Evolutionary conservation across 2,888 invertebrate species (phyloP), one percentile per base, ranked within the genome.

Genomic region (Andrena camellia): DNA sequence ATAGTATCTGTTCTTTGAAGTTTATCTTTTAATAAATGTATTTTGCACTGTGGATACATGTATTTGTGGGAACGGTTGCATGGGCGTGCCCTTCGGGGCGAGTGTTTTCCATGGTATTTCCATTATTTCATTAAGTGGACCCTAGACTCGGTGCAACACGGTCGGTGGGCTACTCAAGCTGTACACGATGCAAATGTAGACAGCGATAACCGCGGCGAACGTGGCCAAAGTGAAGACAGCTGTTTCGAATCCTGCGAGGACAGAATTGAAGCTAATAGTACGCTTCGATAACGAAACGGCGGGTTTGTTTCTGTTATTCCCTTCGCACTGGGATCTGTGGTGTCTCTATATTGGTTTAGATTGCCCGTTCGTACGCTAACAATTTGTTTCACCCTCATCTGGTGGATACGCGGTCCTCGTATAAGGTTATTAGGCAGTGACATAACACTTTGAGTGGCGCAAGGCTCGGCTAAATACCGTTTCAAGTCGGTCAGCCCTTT

Each of bases 181-280:
- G 88, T 91, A 91, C 54, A 93, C 90, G 77, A 91, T 87, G 85
- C 75, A 86, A 52, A 86, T 83, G 86, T 91, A 92, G 76, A 92
- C 69, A n/a, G 86, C 82, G 64, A 92, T 82, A 72, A 91, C 92
- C 74, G 86, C 84, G 54, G 89, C 85, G 68, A 92, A 89, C 33
- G 92, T 83, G 60, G 84, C 83, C 68, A 91, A 83, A 20, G 92
- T 91, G 81, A 93, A 93, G 64, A 92, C 76, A 17, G 91, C 91
- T 23, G 90, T 90, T 72, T 90, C 88, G 80, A 88, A 88, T 87
- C 87, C 93, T 91, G 82, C 29, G 50, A 64, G 52, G 35, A 60
- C 10, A 52, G n/a, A 80, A 67, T 67, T 8, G 26, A 50, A 29
- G 26, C 29, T 29, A 52, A 31, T 26, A 13, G 7, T 31, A 5